Evolutionary conservation across 2,113 vertebrate species (phyloP).

Genomic region (Xiphophorus couchianus): DNA sequence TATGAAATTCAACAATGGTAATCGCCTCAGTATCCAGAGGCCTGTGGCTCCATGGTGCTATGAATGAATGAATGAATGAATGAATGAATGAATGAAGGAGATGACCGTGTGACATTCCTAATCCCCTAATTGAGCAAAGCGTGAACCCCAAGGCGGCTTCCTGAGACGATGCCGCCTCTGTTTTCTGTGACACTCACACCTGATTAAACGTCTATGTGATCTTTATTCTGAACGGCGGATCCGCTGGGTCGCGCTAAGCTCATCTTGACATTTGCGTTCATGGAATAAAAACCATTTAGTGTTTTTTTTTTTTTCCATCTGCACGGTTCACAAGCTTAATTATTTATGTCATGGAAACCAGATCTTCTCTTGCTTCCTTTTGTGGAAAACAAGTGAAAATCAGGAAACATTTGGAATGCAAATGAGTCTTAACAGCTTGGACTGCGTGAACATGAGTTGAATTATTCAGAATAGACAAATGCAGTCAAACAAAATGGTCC

Average conservation of each 20-base stretch:
- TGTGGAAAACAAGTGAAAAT: conserved; percentile 2
- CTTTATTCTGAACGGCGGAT: conserved; percentile 45
- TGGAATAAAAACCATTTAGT: conserved; percentile 40
- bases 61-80: conserved; percentile 54
- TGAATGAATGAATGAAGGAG: conserved; percentile 47
- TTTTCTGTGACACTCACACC: conserved; percentile 55
- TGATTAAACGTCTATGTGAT: conserved; percentile 62
- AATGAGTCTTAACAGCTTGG: conserved; percentile 1
- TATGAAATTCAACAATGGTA: conserved; percentile 24
- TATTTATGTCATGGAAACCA: not conserved
- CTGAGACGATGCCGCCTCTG: conserved; percentile 46
- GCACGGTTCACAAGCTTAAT: conserved; percentile 19
- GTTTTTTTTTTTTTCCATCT: conserved; percentile 11
- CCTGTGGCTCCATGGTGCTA: conserved; percentile 13
- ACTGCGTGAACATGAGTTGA: not conserved
- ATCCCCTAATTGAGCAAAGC: conserved; percentile 67
- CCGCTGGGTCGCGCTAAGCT: conserved; percentile 21
- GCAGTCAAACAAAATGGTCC: not conserved
- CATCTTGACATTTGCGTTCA: conserved; percentile 63
- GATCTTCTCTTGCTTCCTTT: not conserved
- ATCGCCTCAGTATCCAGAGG: conserved; percentile 8
- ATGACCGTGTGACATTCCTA: conserved; percentile 26
- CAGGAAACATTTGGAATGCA: not conserved
- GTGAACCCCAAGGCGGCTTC: conserved; percentile 45
- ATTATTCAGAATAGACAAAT: conserved; percentile 11